These are phyloP conservation scores for Brenthis daphne DNA, from an alignment of 2,888 invertebrate genomes.

Conservation along the genomic window DNA sequence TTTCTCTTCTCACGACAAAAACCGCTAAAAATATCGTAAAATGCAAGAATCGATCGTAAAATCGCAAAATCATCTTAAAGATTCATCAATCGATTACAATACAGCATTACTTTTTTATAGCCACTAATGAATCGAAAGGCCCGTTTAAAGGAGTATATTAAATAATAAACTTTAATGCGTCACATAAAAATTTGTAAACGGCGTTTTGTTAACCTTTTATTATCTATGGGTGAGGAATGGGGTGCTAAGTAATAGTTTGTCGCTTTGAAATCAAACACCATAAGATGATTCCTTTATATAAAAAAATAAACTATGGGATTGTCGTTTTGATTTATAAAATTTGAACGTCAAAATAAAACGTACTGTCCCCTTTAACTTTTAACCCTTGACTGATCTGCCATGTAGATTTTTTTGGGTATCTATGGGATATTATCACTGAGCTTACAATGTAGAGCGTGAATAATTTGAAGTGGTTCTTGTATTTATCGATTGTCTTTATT, in stretches of 20 bases:
- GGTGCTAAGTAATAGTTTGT: slow-evolving; percentile 64
- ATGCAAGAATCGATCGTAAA: slow-evolving; percentile 70
- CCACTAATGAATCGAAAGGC: slow-evolving; percentile 67
- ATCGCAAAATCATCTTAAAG: slow-evolving; percentile 75
- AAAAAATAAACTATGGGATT: background rate
- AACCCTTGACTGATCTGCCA: slow-evolving; percentile 51
- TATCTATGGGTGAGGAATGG: slow-evolving; percentile 60
- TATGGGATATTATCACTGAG: slow-evolving; percentile 40
- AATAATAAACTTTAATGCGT: slow-evolving; percentile 71
- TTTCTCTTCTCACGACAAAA: slow-evolving; percentile 75
- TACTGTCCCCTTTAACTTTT: slow-evolving; percentile 54
- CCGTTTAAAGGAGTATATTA: slow-evolving; percentile 57
- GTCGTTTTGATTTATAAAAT: slow-evolving; percentile 11
- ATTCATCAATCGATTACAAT: slow-evolving; percentile 75
- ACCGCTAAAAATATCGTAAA: slow-evolving; percentile 64
- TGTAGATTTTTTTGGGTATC: slow-evolving; percentile 32
- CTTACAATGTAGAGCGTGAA: slow-evolving; percentile 57
- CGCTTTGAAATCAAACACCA: slow-evolving; percentile 49
- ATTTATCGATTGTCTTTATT: slow-evolving; percentile 7
- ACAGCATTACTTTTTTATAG: slow-evolving; percentile 75
- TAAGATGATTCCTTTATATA: background rate
- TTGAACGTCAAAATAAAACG: slow-evolving; percentile 16
- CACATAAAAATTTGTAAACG: slow-evolving; percentile 78
- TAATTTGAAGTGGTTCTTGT: slow-evolving; percentile 45
- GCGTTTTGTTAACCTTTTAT: slow-evolving; percentile 52